Evolutionary conservation across 2,113 vertebrate species (phyloP), one percentile per base, ranked within the genome.

Genomic region (Noturus placidus): DNA sequence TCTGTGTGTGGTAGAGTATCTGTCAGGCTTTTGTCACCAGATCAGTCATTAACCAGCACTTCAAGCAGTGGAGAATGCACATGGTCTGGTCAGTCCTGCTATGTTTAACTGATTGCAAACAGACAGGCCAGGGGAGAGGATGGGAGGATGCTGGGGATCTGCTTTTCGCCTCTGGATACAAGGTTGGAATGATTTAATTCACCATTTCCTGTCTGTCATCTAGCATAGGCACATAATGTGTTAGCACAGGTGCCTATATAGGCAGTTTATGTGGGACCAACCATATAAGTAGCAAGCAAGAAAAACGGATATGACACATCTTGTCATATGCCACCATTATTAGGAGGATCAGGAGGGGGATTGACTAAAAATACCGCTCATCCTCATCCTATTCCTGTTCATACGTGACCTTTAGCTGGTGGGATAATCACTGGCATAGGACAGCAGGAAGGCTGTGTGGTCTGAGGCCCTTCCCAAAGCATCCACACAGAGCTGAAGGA

Each of bases 11-110:
- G 90, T 80, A 86, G 83, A 38, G 83, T 85, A 89, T 86, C 92
- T 89, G 92, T 93, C 94, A 89, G 90, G 85, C 91, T 91, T 94
- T 95, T 95, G 94, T 94, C 92, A 88, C 89, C 87, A 83, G 89
- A 92, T 94, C 94, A 95, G 92, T 95, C 93, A 96, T 96, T 96
- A 96, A 96, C 94, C 91, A 76, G 63, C n/a, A 91, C 92, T 93
- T 92, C 89, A 87, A 89, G 35, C 20, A 84, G 90, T 78, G 88
- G 92, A 93, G 92, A 94, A 94, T 92, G 91, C 92, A 91, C 91
- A 61, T 56, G 52, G 87, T 93, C 91, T 91, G 92, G 91, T 82
- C 82, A 87, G 88, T 91, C 88, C 5, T 87, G 38, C 87, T 92
- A 93, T 93, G 92, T 92, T 94, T 94, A 95, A 93, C 93, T 88